Evolutionary conservation across 2,888 invertebrate species (phyloP).

Genomic region (Gastracanthus pulcherrimus): DNA sequence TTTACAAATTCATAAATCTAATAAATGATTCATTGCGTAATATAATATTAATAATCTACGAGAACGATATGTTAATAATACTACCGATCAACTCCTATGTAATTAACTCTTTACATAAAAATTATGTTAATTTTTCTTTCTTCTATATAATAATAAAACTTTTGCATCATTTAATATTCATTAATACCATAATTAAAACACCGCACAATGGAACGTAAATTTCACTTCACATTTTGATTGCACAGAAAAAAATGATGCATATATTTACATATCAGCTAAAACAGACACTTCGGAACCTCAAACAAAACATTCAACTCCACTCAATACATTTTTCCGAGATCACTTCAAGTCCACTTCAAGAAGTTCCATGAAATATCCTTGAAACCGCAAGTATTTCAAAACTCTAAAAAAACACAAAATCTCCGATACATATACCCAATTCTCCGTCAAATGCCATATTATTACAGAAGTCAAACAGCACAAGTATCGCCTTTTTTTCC

Average conservation of each 20-base stretch:
- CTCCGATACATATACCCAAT: background rate
- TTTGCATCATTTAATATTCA: background rate
- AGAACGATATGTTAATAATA: background rate
- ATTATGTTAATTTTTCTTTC: background rate
- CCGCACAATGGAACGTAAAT: background rate
- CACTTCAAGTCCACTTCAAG: background rate
- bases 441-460: background rate
- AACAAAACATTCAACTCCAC: too few relatives aligned
- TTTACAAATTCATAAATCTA: too few relatives aligned
- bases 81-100: background rate
- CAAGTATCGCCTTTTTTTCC: slow-evolving; percentile 4
- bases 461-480: slow-evolving; percentile 9
- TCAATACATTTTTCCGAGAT: background rate
- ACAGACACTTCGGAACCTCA: too few relatives aligned
- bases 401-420: background rate
- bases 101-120: background rate
- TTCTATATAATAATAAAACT: background rate
- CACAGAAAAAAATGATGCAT: too few relatives aligned
- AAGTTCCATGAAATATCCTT: background rate
- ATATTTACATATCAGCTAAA: too few relatives aligned
- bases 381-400: background rate
- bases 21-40: background rate
- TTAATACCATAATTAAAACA: too few relatives aligned
- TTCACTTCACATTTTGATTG: too few relatives aligned
- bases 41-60: background rate